Evolutionary conservation across 2,888 invertebrate genomes (phyloP).

Genomic region (Stictocephala bisonia): DNA sequence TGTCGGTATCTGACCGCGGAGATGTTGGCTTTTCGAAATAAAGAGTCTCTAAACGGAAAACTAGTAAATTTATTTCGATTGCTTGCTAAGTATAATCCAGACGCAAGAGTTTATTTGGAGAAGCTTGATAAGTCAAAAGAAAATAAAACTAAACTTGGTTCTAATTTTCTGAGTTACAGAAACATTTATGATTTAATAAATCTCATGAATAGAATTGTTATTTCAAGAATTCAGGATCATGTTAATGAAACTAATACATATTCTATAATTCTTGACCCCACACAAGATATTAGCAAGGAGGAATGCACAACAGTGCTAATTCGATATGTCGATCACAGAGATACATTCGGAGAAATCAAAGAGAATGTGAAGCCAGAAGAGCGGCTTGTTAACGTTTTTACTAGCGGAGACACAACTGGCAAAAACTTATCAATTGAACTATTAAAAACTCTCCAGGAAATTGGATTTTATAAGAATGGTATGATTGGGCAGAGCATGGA

Average conservation of each 20-base stretch:
- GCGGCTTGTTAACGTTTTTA: constrained; percentile 23
- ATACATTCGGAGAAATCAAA: not conserved
- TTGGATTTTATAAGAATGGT: not conserved
- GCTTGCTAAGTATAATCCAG: constrained; percentile 6
- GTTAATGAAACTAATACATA: constrained; percentile 14
- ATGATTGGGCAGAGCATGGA: constrained; percentile 38
- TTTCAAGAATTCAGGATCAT: not conserved
- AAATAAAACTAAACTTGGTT: not conserved
- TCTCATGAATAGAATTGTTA: constrained; percentile 1
- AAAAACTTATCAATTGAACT: not conserved
- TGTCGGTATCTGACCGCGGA: not conserved
- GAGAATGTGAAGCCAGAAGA: constrained; percentile 22
- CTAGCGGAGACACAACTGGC: constrained; percentile 20
- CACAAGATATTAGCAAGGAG: constrained; percentile 36
- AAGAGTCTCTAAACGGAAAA: not conserved
- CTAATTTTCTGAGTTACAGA: constrained; percentile 26
- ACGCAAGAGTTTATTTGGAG: constrained; percentile 18
- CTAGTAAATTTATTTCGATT: constrained; percentile 4
- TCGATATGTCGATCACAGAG: constrained; percentile 27
- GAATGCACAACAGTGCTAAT: constrained; percentile 14
- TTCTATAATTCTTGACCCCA: constrained; percentile 19
- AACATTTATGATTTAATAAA: constrained; percentile 17
- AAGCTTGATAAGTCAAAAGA: not conserved
- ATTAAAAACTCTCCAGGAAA: not conserved
- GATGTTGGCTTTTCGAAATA: constrained; percentile 20